These are phyloP conservation scores for Petrolisthes cinctipes DNA, from an alignment of 2,888 invertebrate genomes.

Conservation along the genomic window DNA sequence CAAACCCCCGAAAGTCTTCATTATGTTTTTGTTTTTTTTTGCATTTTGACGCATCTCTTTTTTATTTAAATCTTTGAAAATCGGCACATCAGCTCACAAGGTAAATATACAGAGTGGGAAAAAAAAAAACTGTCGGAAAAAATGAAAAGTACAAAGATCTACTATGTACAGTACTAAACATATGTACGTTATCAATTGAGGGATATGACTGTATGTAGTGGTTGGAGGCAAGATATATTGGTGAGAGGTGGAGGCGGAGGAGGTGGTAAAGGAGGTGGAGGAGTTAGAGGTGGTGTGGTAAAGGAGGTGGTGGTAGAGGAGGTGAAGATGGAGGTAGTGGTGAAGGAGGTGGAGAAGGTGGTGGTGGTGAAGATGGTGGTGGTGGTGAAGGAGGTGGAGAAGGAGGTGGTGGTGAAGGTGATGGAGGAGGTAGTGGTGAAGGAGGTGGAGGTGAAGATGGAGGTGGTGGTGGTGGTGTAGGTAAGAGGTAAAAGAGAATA, in stretches of 20 bases:
- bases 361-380: too few relatives aligned
- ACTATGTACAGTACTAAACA: conserved; percentile 39
- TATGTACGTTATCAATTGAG: conserved; percentile 2
- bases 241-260: neutral
- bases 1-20: conserved; percentile 6
- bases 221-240: neutral
- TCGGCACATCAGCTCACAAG: conserved; percentile 39
- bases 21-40: neutral
- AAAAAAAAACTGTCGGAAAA: neutral
- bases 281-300: neutral
- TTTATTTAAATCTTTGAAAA: neutral
- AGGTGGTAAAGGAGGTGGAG: neutral
- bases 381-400: too few relatives aligned
- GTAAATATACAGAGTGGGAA: conserved; percentile 30
- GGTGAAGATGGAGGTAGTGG: neutral
- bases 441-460: too few relatives aligned
- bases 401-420: too few relatives aligned
- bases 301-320: neutral
- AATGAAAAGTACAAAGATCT: conserved; percentile 45
- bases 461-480: too few relatives aligned
- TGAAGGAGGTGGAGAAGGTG: too few relatives aligned
- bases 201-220: neutral
- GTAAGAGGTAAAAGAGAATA: too few relatives aligned
- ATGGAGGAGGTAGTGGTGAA: too few relatives aligned
- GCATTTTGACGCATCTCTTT: neutral